Evolutionary conservation across 2,888 invertebrate genomes (phyloP).

Genomic region (Apodemia hepburni): DNA sequence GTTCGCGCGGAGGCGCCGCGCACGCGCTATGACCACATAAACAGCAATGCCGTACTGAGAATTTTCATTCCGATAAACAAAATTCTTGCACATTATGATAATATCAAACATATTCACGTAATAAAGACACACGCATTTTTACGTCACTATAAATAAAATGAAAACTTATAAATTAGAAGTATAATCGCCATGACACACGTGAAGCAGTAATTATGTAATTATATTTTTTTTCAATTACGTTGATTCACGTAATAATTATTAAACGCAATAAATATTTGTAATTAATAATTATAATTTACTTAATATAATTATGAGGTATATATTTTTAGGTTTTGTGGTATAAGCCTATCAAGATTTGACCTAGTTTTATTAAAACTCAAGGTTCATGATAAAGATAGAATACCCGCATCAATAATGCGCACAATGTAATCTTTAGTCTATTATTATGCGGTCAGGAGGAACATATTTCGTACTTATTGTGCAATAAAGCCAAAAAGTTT

Average conservation of each 20-base stretch:
- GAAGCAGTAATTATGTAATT: slow-evolving; percentile 2
- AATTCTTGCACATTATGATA: slow-evolving; percentile 10
- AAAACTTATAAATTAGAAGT: not conserved
- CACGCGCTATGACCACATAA: slow-evolving; percentile 53
- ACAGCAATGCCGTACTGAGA: slow-evolving; percentile 3
- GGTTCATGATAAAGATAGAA: slow-evolving; percentile 3
- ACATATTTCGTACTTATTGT: too few relatives aligned
- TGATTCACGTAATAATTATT: too few relatives aligned
- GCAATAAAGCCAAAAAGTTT: too few relatives aligned
- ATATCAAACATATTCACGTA: slow-evolving; percentile 4
- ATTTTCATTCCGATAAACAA: slow-evolving; percentile 9
- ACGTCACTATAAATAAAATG: not conserved
- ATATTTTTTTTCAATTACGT: not conserved
- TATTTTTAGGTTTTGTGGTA: too few relatives aligned
- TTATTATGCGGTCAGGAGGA: too few relatives aligned
- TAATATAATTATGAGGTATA: too few relatives aligned
- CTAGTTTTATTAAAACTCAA: not conserved
- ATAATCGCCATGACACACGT: not conserved
- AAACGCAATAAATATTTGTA: slow-evolving; percentile 2
- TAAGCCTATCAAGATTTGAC: not conserved
- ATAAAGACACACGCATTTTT: not conserved
- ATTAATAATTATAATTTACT: slow-evolving; percentile 1
- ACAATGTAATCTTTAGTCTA: not conserved
- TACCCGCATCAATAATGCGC: slow-evolving; percentile 9
- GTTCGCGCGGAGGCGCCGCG: slow-evolving; percentile 49